Evolutionary conservation across 2,888 invertebrate genomes (phyloP).

Genomic region (Microctonus hyperodae): DNA sequence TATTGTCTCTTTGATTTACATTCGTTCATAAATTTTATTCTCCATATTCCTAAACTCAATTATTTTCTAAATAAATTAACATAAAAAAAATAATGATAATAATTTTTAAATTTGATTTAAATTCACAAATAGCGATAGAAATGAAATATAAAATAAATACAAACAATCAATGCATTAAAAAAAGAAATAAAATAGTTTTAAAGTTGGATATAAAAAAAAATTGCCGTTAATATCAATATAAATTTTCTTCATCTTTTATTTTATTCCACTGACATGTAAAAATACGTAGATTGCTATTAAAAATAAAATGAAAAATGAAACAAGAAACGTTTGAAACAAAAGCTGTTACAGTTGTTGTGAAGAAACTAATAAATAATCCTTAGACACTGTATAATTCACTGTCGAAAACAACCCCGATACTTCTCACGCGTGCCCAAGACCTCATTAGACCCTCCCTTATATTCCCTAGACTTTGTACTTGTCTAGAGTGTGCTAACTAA

Average conservation of each 20-base stretch:
- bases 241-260: neutral
- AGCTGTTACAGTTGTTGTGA: neutral
- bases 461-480: neutral
- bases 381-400: constrained; percentile 26
- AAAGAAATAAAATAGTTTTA: neutral
- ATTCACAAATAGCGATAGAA: neutral
- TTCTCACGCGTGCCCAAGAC: constrained; percentile 30
- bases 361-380: constrained; percentile 25
- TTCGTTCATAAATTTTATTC: too few species aligned
- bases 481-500: neutral
- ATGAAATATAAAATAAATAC: too few species aligned
- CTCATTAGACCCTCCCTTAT: constrained; percentile 30
- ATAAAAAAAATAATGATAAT: too few species aligned
- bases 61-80: too few species aligned
- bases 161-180: neutral
- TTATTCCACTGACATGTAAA: neutral
- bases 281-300: neutral
- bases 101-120: neutral
- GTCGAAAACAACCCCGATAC: constrained; percentile 26
- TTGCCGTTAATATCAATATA: neutral
- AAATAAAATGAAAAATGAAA: neutral
- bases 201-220: neutral
- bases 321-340: neutral
- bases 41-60: too few species aligned
- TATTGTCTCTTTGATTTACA: too few species aligned